phyloP scores from a whole-genome alignment of 2,797 vertebrate species.

The Gymnothorax reevesii region DNA sequence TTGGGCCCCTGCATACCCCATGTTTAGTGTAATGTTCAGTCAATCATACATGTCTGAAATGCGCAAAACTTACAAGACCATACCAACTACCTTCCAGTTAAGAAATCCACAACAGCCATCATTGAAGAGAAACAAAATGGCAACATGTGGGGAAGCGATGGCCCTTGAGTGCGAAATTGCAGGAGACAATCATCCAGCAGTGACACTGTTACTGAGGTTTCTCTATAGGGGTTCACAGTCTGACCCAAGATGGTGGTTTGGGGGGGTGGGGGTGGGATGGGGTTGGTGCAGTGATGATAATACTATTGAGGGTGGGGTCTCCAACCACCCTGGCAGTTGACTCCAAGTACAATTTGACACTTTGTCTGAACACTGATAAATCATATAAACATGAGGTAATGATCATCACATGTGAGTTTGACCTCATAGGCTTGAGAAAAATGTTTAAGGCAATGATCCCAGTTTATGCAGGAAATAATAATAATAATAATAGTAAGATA shows the following conservation, averaged over 20 bases:
- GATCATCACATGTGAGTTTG: not conserved
- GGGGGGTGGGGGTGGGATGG: not conserved
- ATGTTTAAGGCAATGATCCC: conserved; percentile 34
- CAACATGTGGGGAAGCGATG: not conserved
- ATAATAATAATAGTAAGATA: conserved; percentile 14
- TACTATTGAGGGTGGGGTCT: not conserved
- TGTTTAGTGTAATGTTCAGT: conserved; percentile 16
- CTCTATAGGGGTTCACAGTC: not conserved
- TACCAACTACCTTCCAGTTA: not conserved
- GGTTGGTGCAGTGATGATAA: not conserved
- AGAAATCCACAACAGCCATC: not conserved
- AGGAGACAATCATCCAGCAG: not conserved
- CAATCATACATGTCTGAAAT: not conserved
- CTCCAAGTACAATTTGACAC: conserved; percentile 19
- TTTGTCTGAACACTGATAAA: conserved; percentile 24
- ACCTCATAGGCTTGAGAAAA: conserved; percentile 15
- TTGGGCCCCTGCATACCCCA: conserved; percentile 11
- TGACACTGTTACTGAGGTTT: not conserved
- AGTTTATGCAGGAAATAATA: conserved; percentile 15
- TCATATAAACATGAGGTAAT: conserved; percentile 8
- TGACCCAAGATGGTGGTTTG: not conserved
- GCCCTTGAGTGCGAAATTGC: not conserved
- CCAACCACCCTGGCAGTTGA: conserved; percentile 7
- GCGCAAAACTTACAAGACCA: not conserved
- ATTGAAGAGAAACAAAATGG: conserved; percentile 6